Evolutionary conservation across 2,797 vertebrate genomes (phyloP).

Genomic region (Ambastaia sidthimunki): DNA sequence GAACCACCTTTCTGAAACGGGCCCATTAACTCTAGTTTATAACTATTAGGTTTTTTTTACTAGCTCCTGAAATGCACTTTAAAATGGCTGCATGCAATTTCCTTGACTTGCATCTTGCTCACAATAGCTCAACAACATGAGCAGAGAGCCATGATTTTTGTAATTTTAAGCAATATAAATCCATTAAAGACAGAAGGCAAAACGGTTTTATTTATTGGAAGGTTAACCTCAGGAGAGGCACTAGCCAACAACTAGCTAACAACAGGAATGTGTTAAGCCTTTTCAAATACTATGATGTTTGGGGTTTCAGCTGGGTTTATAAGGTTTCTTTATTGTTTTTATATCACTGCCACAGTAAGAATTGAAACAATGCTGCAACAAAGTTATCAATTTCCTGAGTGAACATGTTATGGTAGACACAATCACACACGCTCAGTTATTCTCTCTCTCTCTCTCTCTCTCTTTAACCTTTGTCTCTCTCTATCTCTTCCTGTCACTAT

Average conservation of each 20-base stretch:
- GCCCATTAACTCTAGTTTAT: too few relatives aligned
- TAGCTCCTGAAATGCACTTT: slow-evolving; percentile 24
- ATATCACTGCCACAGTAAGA: too few relatives aligned
- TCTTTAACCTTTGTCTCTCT: too few relatives aligned
- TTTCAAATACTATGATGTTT: background rate
- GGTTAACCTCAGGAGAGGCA: background rate
- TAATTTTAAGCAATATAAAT: slow-evolving; percentile 29
- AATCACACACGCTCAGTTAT: too few relatives aligned
- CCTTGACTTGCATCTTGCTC: slow-evolving; percentile 8
- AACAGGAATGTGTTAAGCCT: background rate
- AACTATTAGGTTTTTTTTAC: background rate
- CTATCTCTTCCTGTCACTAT: too few relatives aligned
- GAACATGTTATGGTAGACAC: too few relatives aligned
- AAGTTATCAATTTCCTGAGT: too few relatives aligned
- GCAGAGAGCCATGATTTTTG: slow-evolving; percentile 22
- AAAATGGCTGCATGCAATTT: slow-evolving; percentile 52
- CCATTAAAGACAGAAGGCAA: slow-evolving; percentile 40
- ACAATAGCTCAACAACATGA: background rate
- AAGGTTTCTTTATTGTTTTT: background rate
- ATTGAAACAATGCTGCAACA: too few relatives aligned
- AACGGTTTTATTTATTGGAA: slow-evolving; percentile 10
- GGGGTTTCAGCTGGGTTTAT: background rate
- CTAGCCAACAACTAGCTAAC: background rate
- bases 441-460: too few relatives aligned
- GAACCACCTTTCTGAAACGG: too few relatives aligned